phyloP scores from a whole-genome alignment of 2,797 vertebrate species.

The Ciconia nigra region DNA sequence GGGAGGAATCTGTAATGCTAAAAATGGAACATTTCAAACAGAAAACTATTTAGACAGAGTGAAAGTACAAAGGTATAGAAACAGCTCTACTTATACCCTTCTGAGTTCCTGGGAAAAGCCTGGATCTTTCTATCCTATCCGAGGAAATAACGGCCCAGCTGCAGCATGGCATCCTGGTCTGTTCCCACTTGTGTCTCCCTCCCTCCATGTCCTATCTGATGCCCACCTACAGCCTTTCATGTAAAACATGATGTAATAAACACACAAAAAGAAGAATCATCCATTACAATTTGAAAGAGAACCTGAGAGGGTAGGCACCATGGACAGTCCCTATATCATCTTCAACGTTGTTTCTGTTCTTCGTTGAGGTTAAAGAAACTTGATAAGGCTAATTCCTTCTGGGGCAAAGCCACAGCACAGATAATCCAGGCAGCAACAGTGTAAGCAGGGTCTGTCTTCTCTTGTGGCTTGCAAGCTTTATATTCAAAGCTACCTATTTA shows the following conservation, averaged over 20 bases:
- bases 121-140: not conserved
- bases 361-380: not conserved
- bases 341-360: not conserved
- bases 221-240: not conserved
- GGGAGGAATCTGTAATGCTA: not conserved
- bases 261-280: not conserved
- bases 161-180: not conserved
- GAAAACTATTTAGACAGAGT: not conserved
- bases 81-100: not conserved
- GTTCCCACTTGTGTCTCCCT: not conserved
- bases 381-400: not conserved
- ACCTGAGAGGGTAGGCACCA: not conserved
- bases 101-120: not conserved
- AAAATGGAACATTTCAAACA: not conserved
- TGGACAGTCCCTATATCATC: not conserved
- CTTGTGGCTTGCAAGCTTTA: slow-evolving; percentile 1
- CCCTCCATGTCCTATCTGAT: not conserved
- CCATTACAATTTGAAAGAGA: not conserved
- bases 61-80: not conserved
- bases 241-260: not conserved
- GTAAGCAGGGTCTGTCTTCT: not conserved
- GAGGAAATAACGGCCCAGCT: not conserved
- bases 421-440: not conserved
- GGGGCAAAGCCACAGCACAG: not conserved
- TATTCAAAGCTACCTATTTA: slow-evolving; percentile 30